Evolutionary conservation across 2,113 vertebrate genomes (phyloP), one percentile per base, ranked within the genome.

Genomic region (Cyanoderma ruficeps): DNA sequence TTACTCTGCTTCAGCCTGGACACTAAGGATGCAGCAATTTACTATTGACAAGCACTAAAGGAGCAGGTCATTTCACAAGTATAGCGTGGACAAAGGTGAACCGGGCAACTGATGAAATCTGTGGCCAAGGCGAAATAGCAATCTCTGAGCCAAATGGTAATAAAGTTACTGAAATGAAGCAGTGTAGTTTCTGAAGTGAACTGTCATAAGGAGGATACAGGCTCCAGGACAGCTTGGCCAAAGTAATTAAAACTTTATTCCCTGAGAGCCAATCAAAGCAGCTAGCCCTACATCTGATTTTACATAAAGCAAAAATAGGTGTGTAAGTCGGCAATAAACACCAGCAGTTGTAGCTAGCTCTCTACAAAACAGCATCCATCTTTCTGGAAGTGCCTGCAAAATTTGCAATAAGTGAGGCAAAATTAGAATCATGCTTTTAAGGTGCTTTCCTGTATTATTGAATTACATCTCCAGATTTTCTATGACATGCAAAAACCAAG

Each of bases 61-160:
- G 98, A 98, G 97, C 98, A 98, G 99, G 99, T 99, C 98, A 98
- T 98, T 98, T 98, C 98, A 98, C 98, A 98, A 99, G 98, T 98
- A 98, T 97, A 97, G 98, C 93, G 98, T 97, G 98, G 98, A 98
- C 99, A 99, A 99, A 99, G 99, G 99, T 99, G 99, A 99, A 98
- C 98, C 98, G 98, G 98, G 98, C 98, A 99, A 99, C 98, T 98
- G 98, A 99, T 98, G 98, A 99, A 99, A 99, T 99, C 98, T 98
- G 98, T 98, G 98, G 98, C 98, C 99, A 99, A 98, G 98, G 98
- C 98, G 98, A 99, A 98, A 99, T 98, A 99, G 99, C 98, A 99
- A 99, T 99, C 98, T 98, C 98, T 97, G 98, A 98, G 98, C 98
- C 98, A 98, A 98, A 99, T 98, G 98, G 98, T 98, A 98, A 99